phyloP scores from a whole-genome alignment of 2,888 invertebrate genomes.

The Drosophila colorata region DNA sequence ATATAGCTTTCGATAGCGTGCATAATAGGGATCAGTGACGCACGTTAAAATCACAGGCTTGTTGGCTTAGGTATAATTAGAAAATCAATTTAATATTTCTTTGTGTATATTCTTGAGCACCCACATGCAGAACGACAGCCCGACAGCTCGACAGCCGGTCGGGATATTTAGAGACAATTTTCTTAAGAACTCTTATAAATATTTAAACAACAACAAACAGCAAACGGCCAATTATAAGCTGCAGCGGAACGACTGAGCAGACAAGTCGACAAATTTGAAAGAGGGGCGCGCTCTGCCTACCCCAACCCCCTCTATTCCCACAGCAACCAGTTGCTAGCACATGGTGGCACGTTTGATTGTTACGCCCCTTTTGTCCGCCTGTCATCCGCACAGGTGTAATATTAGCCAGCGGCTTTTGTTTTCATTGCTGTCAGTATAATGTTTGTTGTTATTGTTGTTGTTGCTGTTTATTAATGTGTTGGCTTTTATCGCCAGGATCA shows the following conservation, averaged over 20 bases:
- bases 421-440: conserved; percentile 41
- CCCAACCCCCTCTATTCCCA: background rate
- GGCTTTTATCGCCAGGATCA: conserved; percentile 66
- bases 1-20: background rate
- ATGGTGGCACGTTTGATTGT: conserved; percentile 12
- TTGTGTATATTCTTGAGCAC: conserved; percentile 21
- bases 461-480: conserved; percentile 38
- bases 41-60: conserved; percentile 21
- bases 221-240: conserved; percentile 57
- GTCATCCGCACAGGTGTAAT: conserved; percentile 64
- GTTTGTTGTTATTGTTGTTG: conserved; percentile 26
- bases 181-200: conserved; percentile 60
- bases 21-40: background rate
- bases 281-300: background rate
- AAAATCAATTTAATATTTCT: conserved; percentile 46
- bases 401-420: conserved; percentile 70
- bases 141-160: background rate
- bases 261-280: conserved; percentile 14
- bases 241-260: conserved; percentile 6
- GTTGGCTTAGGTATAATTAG: conserved; percentile 56
- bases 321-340: conserved; percentile 23
- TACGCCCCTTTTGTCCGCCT: conserved; percentile 15
- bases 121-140: conserved; percentile 2
- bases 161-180: conserved; percentile 32
- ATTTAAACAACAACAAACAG: conserved; percentile 54